phyloP scores from a whole-genome alignment of 2,797 vertebrate species.

The Apodemus agrarius region DNA sequence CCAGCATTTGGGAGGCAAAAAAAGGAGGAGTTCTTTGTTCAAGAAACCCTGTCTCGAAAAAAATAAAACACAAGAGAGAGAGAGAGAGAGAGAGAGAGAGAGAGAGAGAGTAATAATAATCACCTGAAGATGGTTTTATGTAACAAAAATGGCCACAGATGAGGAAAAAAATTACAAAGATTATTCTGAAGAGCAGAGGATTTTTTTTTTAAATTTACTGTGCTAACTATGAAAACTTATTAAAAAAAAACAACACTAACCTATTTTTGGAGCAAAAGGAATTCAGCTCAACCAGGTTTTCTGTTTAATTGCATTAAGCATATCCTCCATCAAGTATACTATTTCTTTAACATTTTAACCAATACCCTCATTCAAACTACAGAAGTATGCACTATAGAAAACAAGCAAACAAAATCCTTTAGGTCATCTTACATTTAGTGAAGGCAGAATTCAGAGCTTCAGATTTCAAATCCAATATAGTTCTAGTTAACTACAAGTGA shows the following conservation, averaged over 20 bases:
- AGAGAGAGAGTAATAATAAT: neutral
- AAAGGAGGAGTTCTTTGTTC: too few relatives aligned
- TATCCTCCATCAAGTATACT: neutral
- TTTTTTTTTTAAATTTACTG: neutral
- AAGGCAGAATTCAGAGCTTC: neutral
- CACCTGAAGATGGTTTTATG: neutral
- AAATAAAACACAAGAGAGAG: too few relatives aligned
- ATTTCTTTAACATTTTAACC: neutral
- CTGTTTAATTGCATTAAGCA: neutral
- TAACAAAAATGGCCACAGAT: neutral
- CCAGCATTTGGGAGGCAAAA: too few relatives aligned
- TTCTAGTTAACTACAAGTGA: neutral
- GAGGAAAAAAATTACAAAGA: neutral
- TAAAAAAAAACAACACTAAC: neutral
- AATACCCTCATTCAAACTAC: neutral
- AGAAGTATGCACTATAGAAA: neutral
- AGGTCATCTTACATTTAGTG: neutral
- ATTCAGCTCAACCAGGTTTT: neutral
- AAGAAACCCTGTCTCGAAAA: too few relatives aligned
- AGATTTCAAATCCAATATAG: constrained; percentile 28
- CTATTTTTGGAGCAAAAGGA: neutral
- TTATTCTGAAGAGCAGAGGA: neutral
- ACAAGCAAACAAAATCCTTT: neutral
- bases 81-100: too few relatives aligned
- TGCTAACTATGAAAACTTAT: neutral